These are phyloP conservation scores for Plebejus argus DNA, from an alignment of 2,888 invertebrate genomes.

Conservation along the genomic window DNA sequence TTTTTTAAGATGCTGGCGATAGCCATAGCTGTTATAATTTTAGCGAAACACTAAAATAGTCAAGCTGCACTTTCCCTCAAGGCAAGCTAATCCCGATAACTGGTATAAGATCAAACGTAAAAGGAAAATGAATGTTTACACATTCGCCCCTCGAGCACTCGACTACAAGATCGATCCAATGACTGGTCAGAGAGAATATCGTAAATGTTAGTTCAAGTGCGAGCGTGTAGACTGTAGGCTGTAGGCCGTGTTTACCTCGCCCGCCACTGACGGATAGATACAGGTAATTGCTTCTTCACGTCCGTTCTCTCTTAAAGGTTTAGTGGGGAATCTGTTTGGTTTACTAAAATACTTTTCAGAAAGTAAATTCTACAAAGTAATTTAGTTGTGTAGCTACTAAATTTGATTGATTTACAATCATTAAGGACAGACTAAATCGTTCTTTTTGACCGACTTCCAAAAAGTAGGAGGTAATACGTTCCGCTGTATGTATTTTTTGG, in stretches of 20 bases:
- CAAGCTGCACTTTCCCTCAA: too few relatives aligned
- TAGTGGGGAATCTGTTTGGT: background rate
- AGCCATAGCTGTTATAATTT: too few relatives aligned
- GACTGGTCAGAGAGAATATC: background rate
- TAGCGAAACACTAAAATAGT: too few relatives aligned
- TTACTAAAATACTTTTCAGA: background rate
- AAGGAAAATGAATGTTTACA: background rate
- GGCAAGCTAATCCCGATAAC: background rate
- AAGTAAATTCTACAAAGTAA: background rate
- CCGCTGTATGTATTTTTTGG: too few relatives aligned
- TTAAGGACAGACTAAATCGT: too few relatives aligned
- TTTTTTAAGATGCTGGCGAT: too few relatives aligned
- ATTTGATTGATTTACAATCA: too few relatives aligned
- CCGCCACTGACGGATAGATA: background rate
- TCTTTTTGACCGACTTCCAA: too few relatives aligned
- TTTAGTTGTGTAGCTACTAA: background rate
- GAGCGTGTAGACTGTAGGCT: background rate
- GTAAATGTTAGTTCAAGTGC: background rate
- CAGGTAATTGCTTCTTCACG: conserved; percentile 9
- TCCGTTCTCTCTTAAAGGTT: background rate
- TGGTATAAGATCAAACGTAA: background rate
- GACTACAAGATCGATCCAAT: background rate
- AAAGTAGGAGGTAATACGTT: too few relatives aligned
- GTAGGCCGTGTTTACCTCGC: background rate
- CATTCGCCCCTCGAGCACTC: background rate